Conservation (phyloP, 2,797 vertebrate genomes). For the Acanthornis magna region DNA sequence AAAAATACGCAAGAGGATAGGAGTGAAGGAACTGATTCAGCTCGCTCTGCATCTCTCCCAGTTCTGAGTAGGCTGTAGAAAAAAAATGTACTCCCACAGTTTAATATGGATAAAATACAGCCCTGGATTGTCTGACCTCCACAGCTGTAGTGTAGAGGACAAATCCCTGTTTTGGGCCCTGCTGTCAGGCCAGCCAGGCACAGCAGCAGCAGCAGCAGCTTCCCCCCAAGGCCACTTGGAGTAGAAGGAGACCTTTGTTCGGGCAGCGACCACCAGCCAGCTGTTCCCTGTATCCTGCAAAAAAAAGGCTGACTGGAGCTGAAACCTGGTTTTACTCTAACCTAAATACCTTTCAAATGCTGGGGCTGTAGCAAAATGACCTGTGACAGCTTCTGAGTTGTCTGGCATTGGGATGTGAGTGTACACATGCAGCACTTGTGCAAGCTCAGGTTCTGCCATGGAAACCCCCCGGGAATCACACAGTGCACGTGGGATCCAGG, state of each 20-base stretch:
- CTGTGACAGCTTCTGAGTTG: not conserved
- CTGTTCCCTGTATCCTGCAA: not conserved
- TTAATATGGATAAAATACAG: not conserved
- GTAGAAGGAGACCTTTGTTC: not conserved
- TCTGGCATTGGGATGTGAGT: not conserved
- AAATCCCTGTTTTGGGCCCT: not conserved
- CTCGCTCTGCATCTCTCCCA: not conserved
- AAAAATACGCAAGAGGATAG: not conserved
- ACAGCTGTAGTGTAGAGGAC: not conserved
- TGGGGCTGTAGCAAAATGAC: not conserved
- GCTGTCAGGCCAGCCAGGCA: not conserved
- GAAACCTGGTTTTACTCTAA: not conserved
- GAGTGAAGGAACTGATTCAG: not conserved
- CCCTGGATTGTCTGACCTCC: not conserved
- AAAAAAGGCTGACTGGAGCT: not conserved
- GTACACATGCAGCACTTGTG: accelerated
- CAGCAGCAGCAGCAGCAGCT: not conserved
- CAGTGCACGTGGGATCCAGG: accelerated
- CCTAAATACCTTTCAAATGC: not conserved
- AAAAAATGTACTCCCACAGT: not conserved
- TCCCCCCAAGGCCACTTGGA: not conserved
- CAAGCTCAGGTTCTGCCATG: not conserved
- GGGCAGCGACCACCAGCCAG: not conserved
- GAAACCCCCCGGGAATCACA: not conserved
- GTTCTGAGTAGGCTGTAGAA: not conserved